Base-by-base conservation (phyloP, 1,140 invertebrate genomes). In the Coelopa frigida region DNA sequence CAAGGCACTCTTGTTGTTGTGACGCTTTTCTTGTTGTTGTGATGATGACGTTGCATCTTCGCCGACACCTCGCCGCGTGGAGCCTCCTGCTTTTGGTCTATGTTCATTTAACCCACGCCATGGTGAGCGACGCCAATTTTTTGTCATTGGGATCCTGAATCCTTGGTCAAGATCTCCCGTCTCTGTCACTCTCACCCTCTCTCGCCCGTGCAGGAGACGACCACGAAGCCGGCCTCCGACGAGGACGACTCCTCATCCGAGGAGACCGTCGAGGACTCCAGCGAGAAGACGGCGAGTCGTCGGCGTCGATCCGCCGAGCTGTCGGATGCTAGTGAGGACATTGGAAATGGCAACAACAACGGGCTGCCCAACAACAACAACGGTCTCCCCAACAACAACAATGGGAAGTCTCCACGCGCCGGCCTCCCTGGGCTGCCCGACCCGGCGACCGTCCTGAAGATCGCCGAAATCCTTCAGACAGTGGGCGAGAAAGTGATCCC, bases 161-260 rank as follows among this genome's bases (percentile, higher is more conserved):
- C n/a, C n/a, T n/a, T n/a, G n/a, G n/a, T n/a, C n/a, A n/a, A n/a
- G n/a, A n/a, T n/a, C n/a, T n/a, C n/a, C n/a, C n/a, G n/a, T n/a
- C n/a, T n/a, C n/a, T n/a, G n/a, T n/a, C n/a, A n/a, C n/a, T n/a
- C n/a, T n/a, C n/a, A n/a, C n/a, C n/a, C n/a, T n/a, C n/a, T n/a
- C n/a, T n/a, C n/a, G n/a, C n/a, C n/a, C n/a, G n/a, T n/a, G n/a
- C n/a, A n/a, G 41, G 20, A 2, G 46, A 48, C 17, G 51, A 23
- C 2, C 42, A 48, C n/a, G 52, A 31, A 3, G 48, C 35, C 11
- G 56, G 36, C n/a, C n/a, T n/a, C n/a, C 11, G 56, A 60, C 11
- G 57, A 61, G n/a, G 57, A 58, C 24, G 59, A 66, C 15, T 66
- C 62, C 6, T 66, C 62, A 1, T 66, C 62, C 3, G 62, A 66